Conservation (phyloP, 2,797 vertebrate genomes). For the Botia kubotai region DNA sequence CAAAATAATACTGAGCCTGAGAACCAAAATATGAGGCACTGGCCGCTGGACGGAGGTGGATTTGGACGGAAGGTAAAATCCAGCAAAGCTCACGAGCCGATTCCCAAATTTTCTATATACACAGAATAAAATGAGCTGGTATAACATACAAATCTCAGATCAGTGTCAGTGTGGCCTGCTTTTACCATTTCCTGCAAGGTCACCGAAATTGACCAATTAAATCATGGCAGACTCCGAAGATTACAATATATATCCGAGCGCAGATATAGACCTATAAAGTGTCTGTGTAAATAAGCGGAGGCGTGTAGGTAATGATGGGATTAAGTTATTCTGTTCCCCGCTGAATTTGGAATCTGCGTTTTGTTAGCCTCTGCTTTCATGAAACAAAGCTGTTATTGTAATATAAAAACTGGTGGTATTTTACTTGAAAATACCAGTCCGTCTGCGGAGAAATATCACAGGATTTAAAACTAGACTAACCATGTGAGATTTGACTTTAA, state of each 20-base stretch:
- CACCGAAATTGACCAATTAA: conserved; percentile 34
- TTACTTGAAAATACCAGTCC: conserved; percentile 49
- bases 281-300: conserved; percentile 43
- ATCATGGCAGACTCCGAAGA: conserved; percentile 30
- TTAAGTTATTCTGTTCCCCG: conserved; percentile 49
- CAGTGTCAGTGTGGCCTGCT: not conserved
- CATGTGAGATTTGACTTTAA: conserved; percentile 50
- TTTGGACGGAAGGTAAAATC: conserved; percentile 41
- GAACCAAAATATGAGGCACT: conserved; percentile 58
- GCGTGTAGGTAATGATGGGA: conserved; percentile 24
- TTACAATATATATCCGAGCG: conserved; percentile 25
- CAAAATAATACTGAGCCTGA: conserved; percentile 53
- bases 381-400: conserved; percentile 47
- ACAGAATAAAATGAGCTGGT: conserved; percentile 15
- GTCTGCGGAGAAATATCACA: conserved; percentile 57
- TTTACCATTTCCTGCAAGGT: conserved; percentile 29
- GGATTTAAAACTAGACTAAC: conserved; percentile 52
- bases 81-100: conserved; percentile 1
- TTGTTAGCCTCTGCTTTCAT: conserved; percentile 48
- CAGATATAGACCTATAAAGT: conserved; percentile 29
- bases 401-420: conserved; percentile 47
- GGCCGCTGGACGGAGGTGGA: conserved; percentile 56
- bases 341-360: conserved; percentile 48
- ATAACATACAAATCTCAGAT: conserved; percentile 5
- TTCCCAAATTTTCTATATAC: conserved; percentile 8